Conservation (phyloP, 2,797 vertebrate genomes). For the Cryptoprocta ferox region DNA sequence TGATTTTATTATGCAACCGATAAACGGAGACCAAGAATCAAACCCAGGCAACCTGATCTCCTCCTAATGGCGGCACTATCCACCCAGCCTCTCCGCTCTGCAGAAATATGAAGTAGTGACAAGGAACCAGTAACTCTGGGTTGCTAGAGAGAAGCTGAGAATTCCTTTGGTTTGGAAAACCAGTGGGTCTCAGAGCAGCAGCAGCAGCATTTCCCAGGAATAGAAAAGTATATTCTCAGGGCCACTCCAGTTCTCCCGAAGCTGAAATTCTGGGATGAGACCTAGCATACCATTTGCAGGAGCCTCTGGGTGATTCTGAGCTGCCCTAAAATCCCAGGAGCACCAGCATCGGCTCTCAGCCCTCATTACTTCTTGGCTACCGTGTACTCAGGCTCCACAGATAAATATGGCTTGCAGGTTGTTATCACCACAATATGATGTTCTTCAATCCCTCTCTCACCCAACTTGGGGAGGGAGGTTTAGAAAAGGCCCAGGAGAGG, state of each 20-base stretch:
- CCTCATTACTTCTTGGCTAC: background rate
- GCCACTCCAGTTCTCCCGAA: background rate
- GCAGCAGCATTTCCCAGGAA: background rate
- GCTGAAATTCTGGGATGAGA: background rate
- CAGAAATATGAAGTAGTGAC: background rate
- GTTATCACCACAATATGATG: background rate
- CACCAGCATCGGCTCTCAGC: background rate
- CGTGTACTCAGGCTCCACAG: accelerated
- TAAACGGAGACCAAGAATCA: background rate
- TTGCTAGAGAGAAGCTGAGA: background rate
- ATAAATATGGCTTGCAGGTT: background rate
- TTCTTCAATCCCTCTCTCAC: background rate
- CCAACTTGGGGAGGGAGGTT: background rate
- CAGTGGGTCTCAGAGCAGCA: background rate
- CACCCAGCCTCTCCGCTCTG: background rate
- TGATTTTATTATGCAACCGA: background rate
- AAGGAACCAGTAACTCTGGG: background rate
- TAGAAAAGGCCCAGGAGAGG: background rate
- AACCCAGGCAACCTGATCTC: background rate
- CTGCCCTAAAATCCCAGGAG: background rate
- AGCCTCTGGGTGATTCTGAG: background rate
- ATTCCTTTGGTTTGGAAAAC: background rate
- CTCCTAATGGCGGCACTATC: background rate
- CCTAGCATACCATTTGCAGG: background rate
- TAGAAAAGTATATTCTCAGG: background rate